Percentiles rank a stretch among this genome's conserved stretches.
These are phyloP conservation scores for Drosophila truncata DNA, from an alignment of 1,140 invertebrate genomes.

Conservation along the genomic window DNA sequence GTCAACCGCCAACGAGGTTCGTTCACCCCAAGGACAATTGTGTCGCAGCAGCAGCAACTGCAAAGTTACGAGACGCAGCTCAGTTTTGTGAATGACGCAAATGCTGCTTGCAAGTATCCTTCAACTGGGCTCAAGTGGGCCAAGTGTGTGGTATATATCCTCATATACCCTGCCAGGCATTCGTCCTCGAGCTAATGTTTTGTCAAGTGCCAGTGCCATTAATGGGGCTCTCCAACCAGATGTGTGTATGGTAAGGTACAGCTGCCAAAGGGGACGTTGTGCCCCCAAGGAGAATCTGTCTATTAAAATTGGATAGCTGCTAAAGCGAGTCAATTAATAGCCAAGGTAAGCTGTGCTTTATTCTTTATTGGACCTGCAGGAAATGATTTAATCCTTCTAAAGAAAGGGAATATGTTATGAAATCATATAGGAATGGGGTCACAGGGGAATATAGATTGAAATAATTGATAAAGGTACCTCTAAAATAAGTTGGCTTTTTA, in stretches of 20 bases:
- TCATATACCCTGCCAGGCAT: conserved; percentile 2
- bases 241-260: not conserved
- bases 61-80: conserved; percentile 40
- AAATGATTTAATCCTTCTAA: not conserved
- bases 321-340: conserved; percentile 2
- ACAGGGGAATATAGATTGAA: not conserved
- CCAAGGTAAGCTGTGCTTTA: conserved; percentile 14
- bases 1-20: conserved; percentile 63
- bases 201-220: conserved; percentile 36
- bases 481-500: too few species aligned
- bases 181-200: conserved; percentile 52
- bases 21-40: conserved; percentile 73
- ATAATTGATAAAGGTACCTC: not conserved
- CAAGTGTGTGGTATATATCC: conserved; percentile 25
- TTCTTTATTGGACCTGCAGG: not conserved
- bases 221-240: conserved; percentile 22
- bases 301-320: conserved; percentile 29
- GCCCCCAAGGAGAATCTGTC: conserved; percentile 13
- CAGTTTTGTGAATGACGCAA: conserved; percentile 66
- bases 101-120: conserved; percentile 54
- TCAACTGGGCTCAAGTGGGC: conserved; percentile 42
- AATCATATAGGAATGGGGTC: too few species aligned
- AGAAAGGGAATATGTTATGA: too few species aligned
- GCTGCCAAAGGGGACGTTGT: not conserved
- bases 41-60: conserved; percentile 47